Base-by-base conservation (phyloP, 2,113 vertebrate species). In the Oncorhynchus clarkii region DNA sequence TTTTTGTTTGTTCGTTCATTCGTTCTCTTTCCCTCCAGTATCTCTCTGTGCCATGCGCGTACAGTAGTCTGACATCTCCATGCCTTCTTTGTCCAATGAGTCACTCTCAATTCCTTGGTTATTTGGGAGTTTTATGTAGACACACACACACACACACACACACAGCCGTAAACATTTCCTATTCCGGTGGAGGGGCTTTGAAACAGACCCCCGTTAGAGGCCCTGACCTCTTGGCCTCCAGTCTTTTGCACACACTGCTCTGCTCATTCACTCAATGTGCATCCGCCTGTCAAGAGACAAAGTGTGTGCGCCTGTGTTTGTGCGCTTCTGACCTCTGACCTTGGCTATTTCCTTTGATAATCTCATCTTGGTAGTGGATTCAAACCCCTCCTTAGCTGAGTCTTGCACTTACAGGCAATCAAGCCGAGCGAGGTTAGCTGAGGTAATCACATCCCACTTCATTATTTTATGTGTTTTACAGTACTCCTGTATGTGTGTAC, bases 41-140 rank as follows among this genome's bases (percentile, higher is more conserved):
- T 49, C 7, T 18, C 62, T n/a, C 62, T 51, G 45, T 74, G 22
- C 67, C 13, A 12, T n/a, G 57, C 29, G 81, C 9, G 66, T 75
- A 57, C 62, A 60, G 59, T 71, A 82, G 77, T 49, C 70, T 80
- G 29, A 85, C 79, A 78, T 87, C 75, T 82, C 72, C 59, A 62
- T 22, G n/a, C 7, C 16, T n/a, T n/a, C 59, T 62, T 62, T 62
- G 5, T 11, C 59, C 18, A 22, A 22, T 62, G n/a, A 62, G 9
- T 62, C 59, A 62, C 59, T 8, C n/a, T 20, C 29, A 39, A 16
- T 26, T 72, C 45, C 5, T 2, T 73, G 29, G 51, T 66, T 27
- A 24, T 49, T 22, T 26, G 16, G 27, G 29, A 51, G 68, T 54
- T 24, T 75, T 64, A 45, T 54, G 65, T 54, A 2, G 31, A 68